Conservation (phyloP, 1,140 invertebrate species). For the Rhopalosiphum padi region DNA sequence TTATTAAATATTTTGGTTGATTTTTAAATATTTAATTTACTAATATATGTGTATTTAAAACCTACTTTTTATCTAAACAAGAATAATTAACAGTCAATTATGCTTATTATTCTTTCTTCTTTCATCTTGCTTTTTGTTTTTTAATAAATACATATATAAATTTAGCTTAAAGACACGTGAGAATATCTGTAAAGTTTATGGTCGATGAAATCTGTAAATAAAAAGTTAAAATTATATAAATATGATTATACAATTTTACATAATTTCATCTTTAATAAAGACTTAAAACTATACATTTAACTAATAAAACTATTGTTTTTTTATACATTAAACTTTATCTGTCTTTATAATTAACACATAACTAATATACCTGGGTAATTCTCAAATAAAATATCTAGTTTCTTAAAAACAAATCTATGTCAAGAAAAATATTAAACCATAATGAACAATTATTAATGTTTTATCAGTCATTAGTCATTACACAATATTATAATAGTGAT, state of each 20-base stretch:
- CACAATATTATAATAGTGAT: background rate
- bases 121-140: background rate
- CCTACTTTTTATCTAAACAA: conserved; percentile 32
- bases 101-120: background rate
- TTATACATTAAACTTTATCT: background rate
- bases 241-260: background rate
- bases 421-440: background rate
- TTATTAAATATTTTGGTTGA: background rate
- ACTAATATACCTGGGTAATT: background rate
- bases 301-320: background rate
- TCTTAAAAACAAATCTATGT: background rate
- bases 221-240: background rate
- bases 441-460: background rate
- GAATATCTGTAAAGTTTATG: background rate
- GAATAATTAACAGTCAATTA: background rate
- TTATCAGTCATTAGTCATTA: background rate
- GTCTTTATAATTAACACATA: background rate
- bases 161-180: background rate
- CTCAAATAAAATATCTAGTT: background rate
- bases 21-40: conserved; percentile 47
- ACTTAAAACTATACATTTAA: background rate
- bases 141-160: conserved; percentile 10
- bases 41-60: conserved; percentile 35
- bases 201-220: conserved; percentile 48
- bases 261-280: background rate